phyloP scores from a whole-genome alignment of 2,888 invertebrate species.

The Lepidocyrtinus sp. region DNA sequence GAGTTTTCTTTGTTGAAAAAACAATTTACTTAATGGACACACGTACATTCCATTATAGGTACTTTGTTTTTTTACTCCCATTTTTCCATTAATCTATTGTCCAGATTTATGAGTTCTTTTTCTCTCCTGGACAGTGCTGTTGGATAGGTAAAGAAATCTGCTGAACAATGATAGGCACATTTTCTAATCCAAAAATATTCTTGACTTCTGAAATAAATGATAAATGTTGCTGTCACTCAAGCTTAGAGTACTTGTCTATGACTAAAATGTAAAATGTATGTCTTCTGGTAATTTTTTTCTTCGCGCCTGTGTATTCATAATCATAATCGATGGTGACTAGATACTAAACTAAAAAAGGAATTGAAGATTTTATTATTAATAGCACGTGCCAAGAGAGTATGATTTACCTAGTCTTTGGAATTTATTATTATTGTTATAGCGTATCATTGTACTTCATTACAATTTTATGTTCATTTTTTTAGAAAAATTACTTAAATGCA shows the following conservation, averaged over 20 bases:
- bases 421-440: background rate
- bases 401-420: background rate
- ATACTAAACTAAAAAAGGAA: background rate
- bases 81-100: background rate
- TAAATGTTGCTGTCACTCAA: background rate
- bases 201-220: background rate
- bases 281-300: background rate
- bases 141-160: background rate
- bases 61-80: background rate
- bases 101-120: background rate
- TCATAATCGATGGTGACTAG: background rate
- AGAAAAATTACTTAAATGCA: background rate
- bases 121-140: background rate
- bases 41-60: background rate
- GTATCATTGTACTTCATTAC: background rate
- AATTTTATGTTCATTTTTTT: background rate
- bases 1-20: background rate
- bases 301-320: background rate
- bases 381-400: slow-evolving; percentile 46
- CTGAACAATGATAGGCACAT: background rate
- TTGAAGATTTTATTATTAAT: slow-evolving; percentile 29
- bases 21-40: background rate
- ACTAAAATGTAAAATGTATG: background rate
- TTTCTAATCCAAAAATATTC: background rate
- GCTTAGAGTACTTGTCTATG: background rate